These are phyloP conservation scores for Drosophila lowei DNA, from an alignment of 1,140 invertebrate species.

Conservation along the genomic window DNA sequence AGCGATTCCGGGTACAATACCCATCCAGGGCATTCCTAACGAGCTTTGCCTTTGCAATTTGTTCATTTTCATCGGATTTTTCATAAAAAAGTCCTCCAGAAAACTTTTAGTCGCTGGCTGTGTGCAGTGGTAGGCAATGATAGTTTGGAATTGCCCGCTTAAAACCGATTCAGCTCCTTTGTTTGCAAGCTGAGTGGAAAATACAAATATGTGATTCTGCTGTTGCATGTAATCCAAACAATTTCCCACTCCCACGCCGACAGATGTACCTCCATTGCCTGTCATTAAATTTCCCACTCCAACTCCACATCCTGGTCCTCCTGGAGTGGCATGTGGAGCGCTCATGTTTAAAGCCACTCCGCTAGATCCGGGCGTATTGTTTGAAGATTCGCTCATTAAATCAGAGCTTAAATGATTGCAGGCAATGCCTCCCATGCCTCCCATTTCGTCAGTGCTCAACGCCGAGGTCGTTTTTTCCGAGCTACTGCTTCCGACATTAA, in stretches of 20 bases:
- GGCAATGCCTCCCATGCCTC: conserved; percentile 10
- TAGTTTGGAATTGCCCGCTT: conserved; percentile 93
- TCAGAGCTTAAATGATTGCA: conserved; percentile 50
- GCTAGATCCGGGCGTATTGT: conserved; percentile 17
- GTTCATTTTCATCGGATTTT: conserved; percentile 94
- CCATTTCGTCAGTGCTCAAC: conserved; percentile 49
- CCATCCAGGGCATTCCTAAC: conserved; percentile 52
- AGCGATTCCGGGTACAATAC: conserved; percentile 17
- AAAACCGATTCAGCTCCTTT: conserved; percentile 96
- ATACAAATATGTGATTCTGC: conserved; percentile 99
- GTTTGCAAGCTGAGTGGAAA: conserved; percentile 96
- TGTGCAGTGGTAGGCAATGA: conserved; percentile 97
- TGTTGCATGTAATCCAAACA: conserved; percentile 90
- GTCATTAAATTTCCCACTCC: conserved; percentile 80
- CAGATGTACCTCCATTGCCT: conserved; percentile 81
- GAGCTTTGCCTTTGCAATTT: conserved; percentile 86
- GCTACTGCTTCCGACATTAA: conserved; percentile 21
- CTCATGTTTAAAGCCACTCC: conserved; percentile 27
- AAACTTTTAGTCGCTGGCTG: conserved; percentile 97
- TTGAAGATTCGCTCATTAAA: conserved; percentile 37
- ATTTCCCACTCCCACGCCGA: conserved; percentile 22
- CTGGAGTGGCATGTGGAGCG: conserved; percentile 5
- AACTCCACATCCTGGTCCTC: conserved; percentile 1
- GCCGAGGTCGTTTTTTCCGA: conserved; percentile 38
- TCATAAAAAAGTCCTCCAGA: conserved; percentile 92